These are phyloP conservation scores for Muschampia plurimacula DNA, from an alignment of 2,888 invertebrate species.

Conservation along the genomic window DNA sequence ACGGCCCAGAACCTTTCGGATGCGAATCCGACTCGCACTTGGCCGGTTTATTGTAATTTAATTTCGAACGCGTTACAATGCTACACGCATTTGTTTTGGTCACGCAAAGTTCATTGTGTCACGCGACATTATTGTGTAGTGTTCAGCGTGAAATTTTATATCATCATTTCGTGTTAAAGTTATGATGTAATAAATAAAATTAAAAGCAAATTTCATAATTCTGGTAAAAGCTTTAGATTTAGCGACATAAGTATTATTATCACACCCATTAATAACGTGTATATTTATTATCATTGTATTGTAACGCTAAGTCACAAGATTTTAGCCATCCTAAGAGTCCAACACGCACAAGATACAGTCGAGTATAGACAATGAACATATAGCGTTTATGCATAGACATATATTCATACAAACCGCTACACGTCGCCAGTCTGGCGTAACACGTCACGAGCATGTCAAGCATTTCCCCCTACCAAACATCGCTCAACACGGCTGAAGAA, in stretches of 20 bases:
- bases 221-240: background rate
- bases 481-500: no score
- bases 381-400: no score
- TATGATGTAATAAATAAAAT: conserved; percentile 6
- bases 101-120: conserved; percentile 48
- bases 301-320: no score
- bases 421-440: no score
- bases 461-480: no score
- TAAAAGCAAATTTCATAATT: conserved; percentile 11
- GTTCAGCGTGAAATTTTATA: conserved; percentile 38
- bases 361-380: no score
- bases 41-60: conserved; percentile 35
- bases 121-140: conserved; percentile 45
- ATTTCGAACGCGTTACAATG: conserved; percentile 24
- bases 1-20: background rate
- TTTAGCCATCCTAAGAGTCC: no score
- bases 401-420: no score
- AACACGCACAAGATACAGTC: no score
- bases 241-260: background rate
- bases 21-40: background rate
- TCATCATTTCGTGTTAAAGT: conserved; percentile 1
- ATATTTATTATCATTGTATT: background rate
- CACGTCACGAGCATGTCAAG: no score
- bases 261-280: background rate
- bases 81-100: conserved; percentile 47